A percentile compares a stretch with the other conserved stretches of the same genome.
These are phyloP conservation scores for Oxytorus armatus DNA, from an alignment of 2,888 invertebrate genomes.

Conservation along the genomic window DNA sequence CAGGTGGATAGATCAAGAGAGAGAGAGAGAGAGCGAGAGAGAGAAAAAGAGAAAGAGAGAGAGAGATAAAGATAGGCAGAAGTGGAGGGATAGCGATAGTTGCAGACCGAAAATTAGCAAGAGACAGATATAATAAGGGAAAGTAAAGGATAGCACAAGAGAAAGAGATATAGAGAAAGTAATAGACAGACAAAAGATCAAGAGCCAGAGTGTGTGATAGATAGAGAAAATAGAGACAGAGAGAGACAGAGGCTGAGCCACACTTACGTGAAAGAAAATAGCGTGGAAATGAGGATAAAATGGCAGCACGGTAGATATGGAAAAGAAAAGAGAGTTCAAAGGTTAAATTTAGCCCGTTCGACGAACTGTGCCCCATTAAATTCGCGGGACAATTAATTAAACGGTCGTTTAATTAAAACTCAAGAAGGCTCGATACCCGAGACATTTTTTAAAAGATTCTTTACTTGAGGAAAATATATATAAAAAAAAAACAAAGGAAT, in stretches of 20 bases:
- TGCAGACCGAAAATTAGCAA: slow-evolving; percentile 58
- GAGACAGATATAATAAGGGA: slow-evolving; percentile 52
- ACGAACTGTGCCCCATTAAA: slow-evolving; percentile 63
- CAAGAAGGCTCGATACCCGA: slow-evolving; percentile 40
- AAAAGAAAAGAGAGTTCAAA: slow-evolving; percentile 81
- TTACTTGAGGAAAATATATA: not conserved
- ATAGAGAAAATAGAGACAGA: slow-evolving; percentile 75
- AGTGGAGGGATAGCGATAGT: slow-evolving; percentile 64
- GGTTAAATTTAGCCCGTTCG: slow-evolving; percentile 78
- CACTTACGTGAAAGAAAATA: slow-evolving; percentile 84
- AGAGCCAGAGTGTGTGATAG: slow-evolving; percentile 61
- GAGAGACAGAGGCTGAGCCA: slow-evolving; percentile 78
- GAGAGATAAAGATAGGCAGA: slow-evolving; percentile 60
- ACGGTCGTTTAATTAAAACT: slow-evolving; percentile 37
- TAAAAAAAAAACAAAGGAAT: too few relatives aligned
- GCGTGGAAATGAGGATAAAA: slow-evolving; percentile 84
- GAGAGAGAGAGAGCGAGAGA: slow-evolving; percentile 67
- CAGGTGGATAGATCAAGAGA: slow-evolving; percentile 61
- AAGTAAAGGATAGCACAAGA: slow-evolving; percentile 51
- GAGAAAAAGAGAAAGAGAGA: slow-evolving; percentile 59
- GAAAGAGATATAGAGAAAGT: slow-evolving; percentile 68
- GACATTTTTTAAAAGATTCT: not conserved
- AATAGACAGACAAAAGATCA: slow-evolving; percentile 73
- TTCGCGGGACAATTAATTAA: slow-evolving; percentile 43
- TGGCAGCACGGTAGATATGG: slow-evolving; percentile 82